Evolutionary conservation across 2,113 vertebrate species (phyloP).

Genomic region (Glareola pratincola): DNA sequence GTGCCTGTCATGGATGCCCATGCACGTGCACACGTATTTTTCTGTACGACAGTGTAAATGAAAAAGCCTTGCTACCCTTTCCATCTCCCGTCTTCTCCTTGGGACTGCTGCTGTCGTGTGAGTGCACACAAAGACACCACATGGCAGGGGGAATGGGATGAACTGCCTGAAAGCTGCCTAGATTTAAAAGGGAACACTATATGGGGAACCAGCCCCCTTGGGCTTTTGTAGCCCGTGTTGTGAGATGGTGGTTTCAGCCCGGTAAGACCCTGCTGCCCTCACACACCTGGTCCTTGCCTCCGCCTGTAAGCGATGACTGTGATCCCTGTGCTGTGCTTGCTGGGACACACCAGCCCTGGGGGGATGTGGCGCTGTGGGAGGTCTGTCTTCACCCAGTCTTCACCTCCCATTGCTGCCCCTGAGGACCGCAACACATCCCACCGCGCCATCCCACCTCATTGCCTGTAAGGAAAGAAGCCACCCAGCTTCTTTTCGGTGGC

Average conservation of each 20-base stretch:
- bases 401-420: neutral
- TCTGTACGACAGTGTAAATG: neutral
- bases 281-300: fast-evolving
- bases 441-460: fast-evolving
- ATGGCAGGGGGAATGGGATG: neutral
- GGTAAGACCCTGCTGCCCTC: neutral
- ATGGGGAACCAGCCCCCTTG: neutral
- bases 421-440: neutral
- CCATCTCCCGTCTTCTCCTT: neutral
- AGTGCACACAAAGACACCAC: fast-evolving
- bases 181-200: neutral
- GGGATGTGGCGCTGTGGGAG: neutral
- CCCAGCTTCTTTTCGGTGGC: neutral
- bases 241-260: neutral
- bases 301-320: fast-evolving
- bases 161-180: neutral
- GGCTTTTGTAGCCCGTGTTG: neutral
- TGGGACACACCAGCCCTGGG: neutral
- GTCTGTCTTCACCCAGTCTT: fast-evolving
- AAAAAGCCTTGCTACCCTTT: neutral
- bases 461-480: neutral
- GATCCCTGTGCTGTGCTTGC: neutral
- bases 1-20: neutral
- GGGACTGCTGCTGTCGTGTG: neutral
- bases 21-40: neutral